Conservation (phyloP, 2,888 invertebrate genomes). For the Dicyrtoma fusca region DNA sequence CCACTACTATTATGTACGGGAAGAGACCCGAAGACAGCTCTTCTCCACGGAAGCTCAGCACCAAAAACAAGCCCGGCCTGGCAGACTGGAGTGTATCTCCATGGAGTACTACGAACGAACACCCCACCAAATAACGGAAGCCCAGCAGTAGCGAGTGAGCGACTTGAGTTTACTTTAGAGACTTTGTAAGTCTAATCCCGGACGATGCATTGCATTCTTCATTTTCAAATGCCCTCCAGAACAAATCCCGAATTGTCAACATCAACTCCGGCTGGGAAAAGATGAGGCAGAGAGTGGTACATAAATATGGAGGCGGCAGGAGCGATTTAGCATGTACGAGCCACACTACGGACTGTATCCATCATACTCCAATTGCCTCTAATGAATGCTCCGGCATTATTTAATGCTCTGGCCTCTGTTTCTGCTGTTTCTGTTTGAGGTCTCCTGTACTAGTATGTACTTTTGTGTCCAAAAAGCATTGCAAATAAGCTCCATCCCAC, state of each 20-base stretch:
- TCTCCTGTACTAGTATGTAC: no score
- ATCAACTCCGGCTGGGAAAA: slow-evolving; percentile 15
- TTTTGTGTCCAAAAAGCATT: no score
- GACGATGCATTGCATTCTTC: not conserved
- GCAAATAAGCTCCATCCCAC: no score
- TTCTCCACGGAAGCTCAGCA: no score
- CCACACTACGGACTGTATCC: slow-evolving; percentile 10
- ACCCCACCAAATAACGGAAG: slow-evolving; percentile 2
- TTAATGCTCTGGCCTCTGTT: no score
- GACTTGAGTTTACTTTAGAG: slow-evolving; percentile 26
- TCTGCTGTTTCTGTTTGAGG: no score
- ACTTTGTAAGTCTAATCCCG: slow-evolving; percentile 29
- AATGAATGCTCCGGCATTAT: no score
- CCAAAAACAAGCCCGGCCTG: no score
- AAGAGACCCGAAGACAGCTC: not conserved
- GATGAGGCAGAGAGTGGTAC: not conserved
- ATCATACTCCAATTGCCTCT: not conserved
- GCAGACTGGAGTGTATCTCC: not conserved
- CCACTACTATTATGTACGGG: slow-evolving; percentile 2
- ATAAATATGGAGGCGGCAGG: slow-evolving; percentile 1
- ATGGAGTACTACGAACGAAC: not conserved
- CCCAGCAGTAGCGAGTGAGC: not conserved
- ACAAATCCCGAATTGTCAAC: slow-evolving; percentile 25
- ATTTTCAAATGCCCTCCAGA: slow-evolving; percentile 20
- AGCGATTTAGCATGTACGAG: slow-evolving; percentile 16